Conservation (phyloP, 2,797 vertebrate species). For the Cyclopterus lumpus region DNA sequence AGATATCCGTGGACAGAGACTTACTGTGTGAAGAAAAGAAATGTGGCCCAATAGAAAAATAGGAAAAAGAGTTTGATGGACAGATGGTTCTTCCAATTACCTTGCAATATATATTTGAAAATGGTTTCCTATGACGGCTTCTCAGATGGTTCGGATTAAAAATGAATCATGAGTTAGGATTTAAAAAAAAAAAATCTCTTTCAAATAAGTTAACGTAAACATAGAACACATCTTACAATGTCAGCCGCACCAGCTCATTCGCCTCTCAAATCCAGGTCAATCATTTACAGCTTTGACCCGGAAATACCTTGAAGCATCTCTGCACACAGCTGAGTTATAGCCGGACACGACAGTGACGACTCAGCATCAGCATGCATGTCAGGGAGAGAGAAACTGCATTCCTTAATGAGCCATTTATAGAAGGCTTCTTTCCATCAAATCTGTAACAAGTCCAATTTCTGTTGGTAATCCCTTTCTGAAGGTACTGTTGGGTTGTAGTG, state of each 20-base stretch:
- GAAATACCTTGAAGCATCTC: background rate
- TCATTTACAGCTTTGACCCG: background rate
- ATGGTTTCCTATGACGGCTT: background rate
- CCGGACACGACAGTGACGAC: constrained; percentile 11
- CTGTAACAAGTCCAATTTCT: constrained; percentile 71
- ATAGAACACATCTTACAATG: background rate
- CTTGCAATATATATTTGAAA: background rate
- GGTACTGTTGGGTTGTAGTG: no score
- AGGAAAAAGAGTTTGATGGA: background rate
- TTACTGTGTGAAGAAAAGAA: background rate
- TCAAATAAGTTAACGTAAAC: background rate
- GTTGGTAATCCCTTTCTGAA: constrained; percentile 66
- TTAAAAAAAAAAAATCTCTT: background rate
- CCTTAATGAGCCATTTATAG: constrained; percentile 59
- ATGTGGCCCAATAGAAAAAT: background rate
- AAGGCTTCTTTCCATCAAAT: constrained; percentile 59
- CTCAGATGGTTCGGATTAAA: background rate
- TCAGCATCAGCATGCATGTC: constrained; percentile 56
- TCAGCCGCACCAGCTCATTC: background rate
- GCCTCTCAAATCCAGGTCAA: constrained; percentile 1
- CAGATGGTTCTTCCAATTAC: background rate
- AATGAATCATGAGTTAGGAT: background rate
- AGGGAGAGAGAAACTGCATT: constrained; percentile 41
- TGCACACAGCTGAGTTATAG: constrained; percentile 1
- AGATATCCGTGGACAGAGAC: constrained; percentile 4